Conservation (phyloP, 2,888 invertebrate species). For the Trachelus iudaicus region DNA sequence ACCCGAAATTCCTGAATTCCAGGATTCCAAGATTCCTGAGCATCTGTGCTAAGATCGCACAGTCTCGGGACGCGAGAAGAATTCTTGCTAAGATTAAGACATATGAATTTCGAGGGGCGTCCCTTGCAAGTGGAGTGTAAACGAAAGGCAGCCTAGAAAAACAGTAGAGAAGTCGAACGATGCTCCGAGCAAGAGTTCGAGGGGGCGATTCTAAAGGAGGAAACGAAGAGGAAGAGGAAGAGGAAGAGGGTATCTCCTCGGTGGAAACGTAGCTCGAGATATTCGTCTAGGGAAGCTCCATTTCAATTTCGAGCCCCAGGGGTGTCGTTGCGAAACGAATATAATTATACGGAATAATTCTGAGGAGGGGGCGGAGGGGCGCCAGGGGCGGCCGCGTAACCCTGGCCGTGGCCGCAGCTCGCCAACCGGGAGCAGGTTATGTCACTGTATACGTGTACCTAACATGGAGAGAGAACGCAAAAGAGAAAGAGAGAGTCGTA, state of each 20-base stretch:
- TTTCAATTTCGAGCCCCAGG: conserved; percentile 65
- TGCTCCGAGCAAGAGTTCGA: not conserved
- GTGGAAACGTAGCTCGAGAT: conserved; percentile 19
- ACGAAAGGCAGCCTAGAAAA: conserved; percentile 33
- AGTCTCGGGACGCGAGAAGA: conserved; percentile 37
- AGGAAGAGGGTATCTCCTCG: conserved; percentile 17
- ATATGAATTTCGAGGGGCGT: conserved; percentile 37
- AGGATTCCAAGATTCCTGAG: too few relatives aligned
- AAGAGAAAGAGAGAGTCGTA: conserved; percentile 25
- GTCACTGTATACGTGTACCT: conserved; percentile 27
- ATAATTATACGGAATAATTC: conserved; percentile 66
- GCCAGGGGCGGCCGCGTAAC: conserved; percentile 22
- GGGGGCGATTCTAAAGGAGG: conserved; percentile 18
- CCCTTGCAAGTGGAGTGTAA: conserved; percentile 22
- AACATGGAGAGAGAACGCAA: conserved; percentile 18
- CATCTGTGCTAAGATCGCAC: conserved; percentile 32
- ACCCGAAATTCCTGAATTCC: not conserved
- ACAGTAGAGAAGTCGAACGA: conserved; percentile 30
- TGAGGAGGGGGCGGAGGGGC: conserved; percentile 43
- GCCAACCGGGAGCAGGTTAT: conserved; percentile 15
- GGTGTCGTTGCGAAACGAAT: conserved; percentile 66
- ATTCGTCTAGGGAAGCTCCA: conserved; percentile 60
- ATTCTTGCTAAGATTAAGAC: conserved; percentile 41
- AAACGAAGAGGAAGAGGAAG: conserved; percentile 20
- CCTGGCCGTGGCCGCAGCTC: conserved; percentile 26